Evolutionary conservation across 2,113 vertebrate species (phyloP).

Genomic region (Pteropus alecto): DNA sequence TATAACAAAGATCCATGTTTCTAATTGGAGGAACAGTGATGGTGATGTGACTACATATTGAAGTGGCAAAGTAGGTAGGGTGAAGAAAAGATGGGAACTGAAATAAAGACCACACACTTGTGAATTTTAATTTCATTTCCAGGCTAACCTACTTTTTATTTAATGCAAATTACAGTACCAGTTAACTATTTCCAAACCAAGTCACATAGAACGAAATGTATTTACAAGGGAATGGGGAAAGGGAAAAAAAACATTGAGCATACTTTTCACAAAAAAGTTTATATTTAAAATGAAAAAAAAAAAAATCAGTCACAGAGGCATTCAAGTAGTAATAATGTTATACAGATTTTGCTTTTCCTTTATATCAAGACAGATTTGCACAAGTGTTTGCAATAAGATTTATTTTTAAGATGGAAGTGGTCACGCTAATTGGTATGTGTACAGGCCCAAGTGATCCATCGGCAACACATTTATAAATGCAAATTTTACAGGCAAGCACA

Average conservation of each 20-base stretch:
- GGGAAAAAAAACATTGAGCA: slow-evolving; percentile 93
- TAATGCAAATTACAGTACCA: slow-evolving; percentile 99
- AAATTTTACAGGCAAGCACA: slow-evolving; percentile 94
- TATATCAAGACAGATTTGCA: slow-evolving; percentile 88
- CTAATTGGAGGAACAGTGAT: slow-evolving; percentile 61
- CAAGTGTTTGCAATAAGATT: slow-evolving; percentile 84
- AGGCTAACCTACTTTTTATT: slow-evolving; percentile 99
- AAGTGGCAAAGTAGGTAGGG: slow-evolving; percentile 46
- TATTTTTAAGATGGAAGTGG: slow-evolving; percentile 89
- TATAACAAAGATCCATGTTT: slow-evolving; percentile 75
- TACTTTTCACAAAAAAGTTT: slow-evolving; percentile 95
- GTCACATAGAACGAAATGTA: slow-evolving; percentile 97
- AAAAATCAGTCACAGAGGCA: slow-evolving; percentile 99
- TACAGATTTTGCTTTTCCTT: slow-evolving; percentile 94
- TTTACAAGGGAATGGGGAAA: slow-evolving; percentile 92
- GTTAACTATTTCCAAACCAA: slow-evolving; percentile 99
- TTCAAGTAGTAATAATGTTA: slow-evolving; percentile 99
- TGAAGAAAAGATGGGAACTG: slow-evolving; percentile 72
- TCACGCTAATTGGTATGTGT: slow-evolving; percentile 86
- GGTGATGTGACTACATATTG: slow-evolving; percentile 51
- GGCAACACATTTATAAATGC: slow-evolving; percentile 91
- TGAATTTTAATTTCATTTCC: slow-evolving; percentile 93
- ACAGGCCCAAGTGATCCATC: slow-evolving; percentile 89
- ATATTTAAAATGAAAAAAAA: slow-evolving; percentile 93
- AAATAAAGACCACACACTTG: slow-evolving; percentile 89